Evolutionary conservation across 2,888 invertebrate genomes (phyloP), one percentile per base, ranked within the genome.

Genomic region (Hanleya hanleyi): DNA sequence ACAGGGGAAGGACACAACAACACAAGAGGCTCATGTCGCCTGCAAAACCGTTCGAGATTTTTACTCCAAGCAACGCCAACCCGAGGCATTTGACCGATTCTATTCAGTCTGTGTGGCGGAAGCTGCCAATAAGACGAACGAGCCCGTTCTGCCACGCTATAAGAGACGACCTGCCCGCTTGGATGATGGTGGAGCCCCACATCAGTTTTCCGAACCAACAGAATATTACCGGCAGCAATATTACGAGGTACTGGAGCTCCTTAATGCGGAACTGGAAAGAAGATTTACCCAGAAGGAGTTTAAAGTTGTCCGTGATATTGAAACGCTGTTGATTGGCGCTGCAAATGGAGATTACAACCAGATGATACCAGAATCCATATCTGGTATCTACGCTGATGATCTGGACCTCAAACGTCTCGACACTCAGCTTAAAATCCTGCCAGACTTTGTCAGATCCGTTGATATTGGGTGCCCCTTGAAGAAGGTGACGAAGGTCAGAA

Each of bases 1-100:
- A 18, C 75, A 77, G 35, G 51, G 64, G 26, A 73, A 70, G 32
- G 73, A 75, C 29, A 66, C 57, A 15, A 64, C 67, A 51, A 50
- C 61, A 22, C 67, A 74, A 32, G 73, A 69, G 65, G 74, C 69
- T 15, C 26, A 35, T 0, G 18, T 57, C 9, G 71, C 71, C 22
- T 37, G 33, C n/a, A 37, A 15, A 1, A 26, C 62, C 51, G 51
- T 61, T 32, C 18, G 2, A 67, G 18, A 50, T 38, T 73, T 69
- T 57, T 67, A 36, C 50, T 41, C 51, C 18, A 26, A 70, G 18
- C 67, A 73, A 33, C 70, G 76, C 51, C 26, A 61, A 36, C 70
- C 70, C 41, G 51, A 66, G 15, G 41, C 65, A 36, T 73, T 67
- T 70, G 62, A 67, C 4, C 37, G 32, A 18, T 73, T 76, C 32